A percentile compares a stretch with the other conserved stretches of the same genome.
Evolutionary conservation across 1,140 invertebrate genomes (phyloP).

Genomic region (Prorops nasuta): DNA sequence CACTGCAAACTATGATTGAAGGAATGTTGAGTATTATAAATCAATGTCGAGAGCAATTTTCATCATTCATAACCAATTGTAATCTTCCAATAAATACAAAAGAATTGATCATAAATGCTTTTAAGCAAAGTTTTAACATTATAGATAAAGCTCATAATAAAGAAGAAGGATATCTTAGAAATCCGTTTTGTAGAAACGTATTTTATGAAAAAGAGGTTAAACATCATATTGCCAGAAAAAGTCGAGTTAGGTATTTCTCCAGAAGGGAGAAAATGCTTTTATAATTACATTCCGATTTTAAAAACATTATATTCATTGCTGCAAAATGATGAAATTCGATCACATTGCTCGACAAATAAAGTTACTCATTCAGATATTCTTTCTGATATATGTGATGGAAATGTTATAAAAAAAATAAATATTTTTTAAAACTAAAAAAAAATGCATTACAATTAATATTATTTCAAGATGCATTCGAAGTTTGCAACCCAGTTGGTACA

Average conservation of each 20-base stretch:
- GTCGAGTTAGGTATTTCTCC: background rate
- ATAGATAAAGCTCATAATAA: background rate
- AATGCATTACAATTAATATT: constrained; percentile 19
- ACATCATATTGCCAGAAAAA: background rate
- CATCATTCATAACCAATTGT: background rate
- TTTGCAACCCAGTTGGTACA: constrained; percentile 31
- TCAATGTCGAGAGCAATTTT: background rate
- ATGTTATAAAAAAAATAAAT: background rate
- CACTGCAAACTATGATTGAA: background rate
- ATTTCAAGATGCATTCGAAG: constrained; percentile 33
- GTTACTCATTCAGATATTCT: background rate
- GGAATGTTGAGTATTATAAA: background rate
- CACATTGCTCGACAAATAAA: background rate
- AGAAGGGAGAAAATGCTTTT: background rate
- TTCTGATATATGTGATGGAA: background rate
- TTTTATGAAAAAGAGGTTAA: background rate
- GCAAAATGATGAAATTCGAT: background rate
- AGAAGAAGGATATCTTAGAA: background rate
- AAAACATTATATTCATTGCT: background rate
- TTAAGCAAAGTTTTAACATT: background rate
- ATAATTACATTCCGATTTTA: background rate
- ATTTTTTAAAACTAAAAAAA: constrained; percentile 22
- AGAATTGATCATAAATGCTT: background rate
- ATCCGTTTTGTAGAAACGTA: background rate
- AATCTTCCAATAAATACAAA: background rate